Evolutionary conservation across 2,797 vertebrate genomes (phyloP).

Genomic region (Parauchenoglanis ngamensis): DNA sequence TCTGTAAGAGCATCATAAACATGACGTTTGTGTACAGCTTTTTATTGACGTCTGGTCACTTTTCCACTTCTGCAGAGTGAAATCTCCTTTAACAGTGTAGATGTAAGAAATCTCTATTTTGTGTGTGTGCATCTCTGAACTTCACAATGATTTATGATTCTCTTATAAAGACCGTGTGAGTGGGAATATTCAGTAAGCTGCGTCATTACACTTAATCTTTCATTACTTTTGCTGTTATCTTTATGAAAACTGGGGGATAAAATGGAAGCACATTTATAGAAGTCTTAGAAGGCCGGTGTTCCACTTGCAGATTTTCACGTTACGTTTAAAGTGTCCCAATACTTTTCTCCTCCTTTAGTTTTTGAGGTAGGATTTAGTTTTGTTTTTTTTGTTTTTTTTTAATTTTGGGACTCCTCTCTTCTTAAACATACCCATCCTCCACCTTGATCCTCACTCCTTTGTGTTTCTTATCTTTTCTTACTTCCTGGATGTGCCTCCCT

Average conservation of each 20-base stretch:
- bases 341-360: neutral
- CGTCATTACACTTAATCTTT: constrained; percentile 31
- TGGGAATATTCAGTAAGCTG: constrained; percentile 17
- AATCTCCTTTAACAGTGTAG: neutral
- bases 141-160: constrained; percentile 37
- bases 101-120: constrained; percentile 28
- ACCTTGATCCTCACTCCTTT: constrained; percentile 18
- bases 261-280: constrained; percentile 12
- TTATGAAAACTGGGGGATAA: neutral
- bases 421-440: neutral
- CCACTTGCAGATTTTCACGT: neutral
- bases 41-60: constrained; percentile 18
- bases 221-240: neutral
- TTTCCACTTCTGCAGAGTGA: constrained; percentile 1
- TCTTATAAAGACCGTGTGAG: constrained; percentile 39
- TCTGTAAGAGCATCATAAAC: constrained; percentile 44
- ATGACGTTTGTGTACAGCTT: constrained; percentile 24
- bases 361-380: neutral
- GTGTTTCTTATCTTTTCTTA: constrained; percentile 27
- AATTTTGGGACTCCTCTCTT: neutral
- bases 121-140: constrained; percentile 20
- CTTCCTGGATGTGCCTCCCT: constrained; percentile 51
- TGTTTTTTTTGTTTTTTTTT: neutral
- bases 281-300: constrained; percentile 8
- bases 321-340: neutral